Percentiles rank a stretch among this genome's conserved stretches.
Evolutionary conservation across 2,888 invertebrate genomes (phyloP).

Genomic region (Fragum fragum): DNA sequence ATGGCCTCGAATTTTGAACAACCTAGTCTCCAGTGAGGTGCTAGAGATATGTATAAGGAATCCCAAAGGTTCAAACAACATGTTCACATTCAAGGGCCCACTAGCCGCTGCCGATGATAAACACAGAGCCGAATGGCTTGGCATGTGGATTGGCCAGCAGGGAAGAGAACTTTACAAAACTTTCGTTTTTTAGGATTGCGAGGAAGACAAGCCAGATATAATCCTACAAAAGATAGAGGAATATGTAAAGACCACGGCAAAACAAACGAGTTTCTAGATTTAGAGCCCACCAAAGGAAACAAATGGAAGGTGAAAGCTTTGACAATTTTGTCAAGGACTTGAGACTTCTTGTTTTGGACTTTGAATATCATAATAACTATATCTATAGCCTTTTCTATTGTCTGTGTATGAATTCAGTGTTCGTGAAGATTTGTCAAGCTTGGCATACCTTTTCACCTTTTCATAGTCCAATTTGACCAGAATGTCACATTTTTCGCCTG

Average conservation of each 20-base stretch:
- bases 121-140: constrained; percentile 26
- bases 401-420: too few species aligned
- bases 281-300: too few species aligned
- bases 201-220: constrained; percentile 47
- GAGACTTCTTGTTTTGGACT: too few species aligned
- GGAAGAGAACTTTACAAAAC: too few species aligned
- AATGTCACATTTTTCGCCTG: constrained; percentile 50
- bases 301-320: too few species aligned
- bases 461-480: constrained; percentile 28
- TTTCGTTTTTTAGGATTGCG: constrained; percentile 41
- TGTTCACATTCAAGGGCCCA: constrained; percentile 31
- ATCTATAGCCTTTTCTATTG: constrained; percentile 36
- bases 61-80: too few species aligned
- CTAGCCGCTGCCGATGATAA: constrained; percentile 7
- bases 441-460: neutral
- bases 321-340: too few species aligned
- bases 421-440: too few species aligned
- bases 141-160: too few species aligned
- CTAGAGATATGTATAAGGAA: constrained; percentile 28
- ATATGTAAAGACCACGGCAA: constrained; percentile 49
- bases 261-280: constrained; percentile 65
- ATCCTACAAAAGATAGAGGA: constrained; percentile 53
- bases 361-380: neutral
- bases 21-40: constrained; percentile 20
- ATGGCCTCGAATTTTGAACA: constrained; percentile 34